Conservation (phyloP, 2,888 invertebrate genomes). For the Prostheceraeus crozeri region DNA sequence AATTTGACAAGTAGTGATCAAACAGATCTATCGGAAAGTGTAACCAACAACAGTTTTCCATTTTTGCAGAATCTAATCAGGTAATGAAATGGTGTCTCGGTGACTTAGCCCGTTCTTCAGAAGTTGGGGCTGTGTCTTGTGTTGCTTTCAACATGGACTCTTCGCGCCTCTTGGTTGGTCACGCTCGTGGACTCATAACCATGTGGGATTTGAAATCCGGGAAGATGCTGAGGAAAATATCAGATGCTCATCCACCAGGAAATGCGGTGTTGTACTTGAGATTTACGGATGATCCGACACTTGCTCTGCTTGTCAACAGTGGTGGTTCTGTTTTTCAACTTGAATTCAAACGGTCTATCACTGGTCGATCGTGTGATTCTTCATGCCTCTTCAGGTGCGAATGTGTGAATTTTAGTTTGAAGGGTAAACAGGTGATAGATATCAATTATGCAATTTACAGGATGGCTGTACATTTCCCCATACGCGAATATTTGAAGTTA, state of each 20-base stretch:
- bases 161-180: constrained; percentile 72
- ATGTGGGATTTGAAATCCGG: constrained; percentile 74
- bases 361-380: constrained; percentile 77
- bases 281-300: constrained; percentile 67
- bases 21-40: too few species aligned
- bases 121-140: constrained; percentile 62
- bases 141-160: constrained; percentile 79
- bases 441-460: too few species aligned
- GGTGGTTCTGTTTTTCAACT: constrained; percentile 92
- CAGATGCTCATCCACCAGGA: constrained; percentile 74
- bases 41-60: too few species aligned
- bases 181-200: constrained; percentile 72
- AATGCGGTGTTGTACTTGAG: constrained; percentile 71
- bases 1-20: too few species aligned
- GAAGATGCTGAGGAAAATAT: constrained; percentile 66
- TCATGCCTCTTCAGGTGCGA: constrained; percentile 78
- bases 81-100: constrained; percentile 79
- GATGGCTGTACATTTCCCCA: too few species aligned
- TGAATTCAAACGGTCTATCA: constrained; percentile 76
- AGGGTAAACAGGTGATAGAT: constrained; percentile 45
- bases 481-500: too few species aligned
- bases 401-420: too few species aligned
- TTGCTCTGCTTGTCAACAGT: constrained; percentile 77
- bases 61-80: constrained; percentile 63
- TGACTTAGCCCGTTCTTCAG: constrained; percentile 65